Evolutionary conservation across 2,888 invertebrate genomes (phyloP).

Genomic region (Drosophila imparisetae): DNA sequence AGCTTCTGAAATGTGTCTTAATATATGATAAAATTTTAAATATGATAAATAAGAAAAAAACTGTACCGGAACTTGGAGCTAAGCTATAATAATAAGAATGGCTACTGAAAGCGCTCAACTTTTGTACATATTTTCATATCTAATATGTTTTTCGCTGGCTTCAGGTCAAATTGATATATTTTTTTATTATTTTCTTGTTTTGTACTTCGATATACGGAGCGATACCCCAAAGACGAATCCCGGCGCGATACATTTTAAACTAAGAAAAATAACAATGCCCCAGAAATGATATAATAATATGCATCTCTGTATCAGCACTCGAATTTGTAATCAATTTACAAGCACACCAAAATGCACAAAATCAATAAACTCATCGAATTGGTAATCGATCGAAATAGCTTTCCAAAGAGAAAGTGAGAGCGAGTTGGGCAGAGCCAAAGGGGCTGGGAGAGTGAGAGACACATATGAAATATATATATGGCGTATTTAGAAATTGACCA

Average conservation of each 20-base stretch:
- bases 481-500: constrained; percentile 10
- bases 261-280: neutral
- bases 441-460: constrained; percentile 3
- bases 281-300: constrained; percentile 21
- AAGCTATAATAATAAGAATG: neutral
- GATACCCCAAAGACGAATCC: neutral
- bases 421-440: neutral
- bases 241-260: too few relatives aligned
- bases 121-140: neutral
- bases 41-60: too few relatives aligned
- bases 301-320: neutral
- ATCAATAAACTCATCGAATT: constrained; percentile 6
- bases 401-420: constrained; percentile 3
- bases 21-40: too few relatives aligned
- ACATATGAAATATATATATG: constrained; percentile 1
- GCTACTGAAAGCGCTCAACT: neutral
- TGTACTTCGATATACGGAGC: neutral
- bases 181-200: neutral
- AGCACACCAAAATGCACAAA: constrained; percentile 15
- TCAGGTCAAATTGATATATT: neutral
- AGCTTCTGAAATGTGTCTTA: neutral
- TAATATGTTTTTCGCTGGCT: neutral
- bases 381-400: neutral
- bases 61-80: neutral
- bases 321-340: constrained; percentile 6